A percentile compares a stretch with the other conserved stretches of the same genome.
Evolutionary conservation across 2,888 invertebrate species (phyloP).

Genomic region (Crioceris asparagi): DNA sequence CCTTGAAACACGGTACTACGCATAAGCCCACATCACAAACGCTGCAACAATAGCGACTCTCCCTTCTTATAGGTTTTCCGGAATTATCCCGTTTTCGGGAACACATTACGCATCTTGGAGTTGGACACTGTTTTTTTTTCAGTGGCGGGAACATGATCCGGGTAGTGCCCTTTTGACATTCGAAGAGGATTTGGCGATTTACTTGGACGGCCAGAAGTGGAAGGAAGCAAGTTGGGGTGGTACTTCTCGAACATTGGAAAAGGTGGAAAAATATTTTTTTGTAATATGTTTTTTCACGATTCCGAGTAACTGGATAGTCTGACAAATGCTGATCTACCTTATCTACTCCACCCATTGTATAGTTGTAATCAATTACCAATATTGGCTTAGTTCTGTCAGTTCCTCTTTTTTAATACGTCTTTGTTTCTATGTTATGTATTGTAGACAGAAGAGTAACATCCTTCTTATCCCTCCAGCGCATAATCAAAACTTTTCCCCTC

Average conservation of each 20-base stretch:
- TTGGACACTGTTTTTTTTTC: background rate
- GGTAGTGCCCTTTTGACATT: background rate
- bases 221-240: background rate
- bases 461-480: too few species aligned
- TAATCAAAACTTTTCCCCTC: too few species aligned
- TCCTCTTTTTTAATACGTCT: too few species aligned
- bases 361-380: too few species aligned
- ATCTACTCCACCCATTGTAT: too few species aligned
- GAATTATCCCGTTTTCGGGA: background rate
- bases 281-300: slow-evolving; percentile 12
- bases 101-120: background rate
- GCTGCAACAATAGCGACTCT: too few species aligned
- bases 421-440: too few species aligned
- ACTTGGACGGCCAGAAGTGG: background rate
- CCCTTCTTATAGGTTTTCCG: too few species aligned
- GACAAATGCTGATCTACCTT: slow-evolving; percentile 19
- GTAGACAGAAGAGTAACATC: too few species aligned
- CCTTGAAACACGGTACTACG: too few species aligned
- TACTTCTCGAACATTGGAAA: background rate
- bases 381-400: too few species aligned
- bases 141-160: background rate
- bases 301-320: slow-evolving; percentile 17
- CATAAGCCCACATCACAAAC: too few species aligned
- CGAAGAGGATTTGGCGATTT: background rate
- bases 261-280: background rate